Conservation (phyloP, 2,113 vertebrate genomes). For the Cyanoramphus novaezelandiae region DNA sequence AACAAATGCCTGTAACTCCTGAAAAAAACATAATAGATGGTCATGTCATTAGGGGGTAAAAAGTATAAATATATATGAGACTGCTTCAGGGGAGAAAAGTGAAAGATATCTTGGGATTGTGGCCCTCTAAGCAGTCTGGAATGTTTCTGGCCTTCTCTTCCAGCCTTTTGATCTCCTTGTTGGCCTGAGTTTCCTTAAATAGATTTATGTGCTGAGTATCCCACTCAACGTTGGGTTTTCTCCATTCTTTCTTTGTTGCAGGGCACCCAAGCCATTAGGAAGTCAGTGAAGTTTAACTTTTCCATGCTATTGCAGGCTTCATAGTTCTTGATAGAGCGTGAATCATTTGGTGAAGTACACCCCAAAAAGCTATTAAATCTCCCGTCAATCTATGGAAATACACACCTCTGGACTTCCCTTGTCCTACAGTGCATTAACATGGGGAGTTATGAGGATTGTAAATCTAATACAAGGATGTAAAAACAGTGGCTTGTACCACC, state of each 20-base stretch:
- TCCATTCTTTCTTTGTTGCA: neutral
- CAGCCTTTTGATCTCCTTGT: neutral
- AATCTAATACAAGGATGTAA: neutral
- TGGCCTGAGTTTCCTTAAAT: neutral
- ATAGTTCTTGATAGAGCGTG: neutral
- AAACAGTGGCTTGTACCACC: neutral
- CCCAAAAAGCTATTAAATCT: neutral
- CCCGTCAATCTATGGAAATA: neutral
- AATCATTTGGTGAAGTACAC: neutral
- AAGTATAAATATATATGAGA: neutral
- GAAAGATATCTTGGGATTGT: neutral
- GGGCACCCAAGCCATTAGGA: neutral
- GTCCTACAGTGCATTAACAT: neutral
- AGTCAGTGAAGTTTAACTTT: neutral
- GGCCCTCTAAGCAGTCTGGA: neutral
- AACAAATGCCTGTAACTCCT: neutral
- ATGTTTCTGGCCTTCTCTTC: neutral
- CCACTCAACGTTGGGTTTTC: neutral
- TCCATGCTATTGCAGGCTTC: neutral
- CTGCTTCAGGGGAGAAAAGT: neutral
- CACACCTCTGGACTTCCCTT: neutral
- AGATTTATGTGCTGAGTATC: accelerated
- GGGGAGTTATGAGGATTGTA: neutral
- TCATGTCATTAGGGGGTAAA: neutral
- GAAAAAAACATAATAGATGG: neutral